Evolutionary conservation across 2,797 vertebrate species (phyloP), one percentile per base, ranked within the genome.

Genomic region (Amniataba percoides): DNA sequence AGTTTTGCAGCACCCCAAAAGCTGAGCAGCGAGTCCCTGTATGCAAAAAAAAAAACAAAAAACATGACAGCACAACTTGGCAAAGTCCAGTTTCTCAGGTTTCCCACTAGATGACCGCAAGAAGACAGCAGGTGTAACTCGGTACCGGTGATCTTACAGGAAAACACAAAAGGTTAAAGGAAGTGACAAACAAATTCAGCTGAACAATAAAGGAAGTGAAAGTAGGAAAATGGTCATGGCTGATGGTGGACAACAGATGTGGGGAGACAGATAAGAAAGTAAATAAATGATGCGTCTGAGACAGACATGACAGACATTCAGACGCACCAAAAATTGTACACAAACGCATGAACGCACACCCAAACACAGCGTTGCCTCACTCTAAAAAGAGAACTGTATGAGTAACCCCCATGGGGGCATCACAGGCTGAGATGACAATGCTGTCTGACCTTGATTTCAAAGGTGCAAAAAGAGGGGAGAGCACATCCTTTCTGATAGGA

Each of bases 371-470:
- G 9, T 39, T 51, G 46, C 43, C 36, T 62, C 27, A 16, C 64
- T 49, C 48, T 58, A 52, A 69, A 85, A 77, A 78, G 57, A 66
- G 25, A 66, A 70, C 14, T 27, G 9, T 52, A 60, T 80, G 83
- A 84, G 73, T 69, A 77, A 87, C 69, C 74, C 61, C 45, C n/a
- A 14, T 61, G 51, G 58, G 80, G 74, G 74, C 70, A 87, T 88
- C 69, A 71, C 39, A 77, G 72, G 43, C 78, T 84, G 81, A 87
- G 71, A 89, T 89, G 77, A 89, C 77, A 23, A 67, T 81, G 80
- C 90, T 83, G 71, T 84, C 71, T 94, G 93, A 88, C 91, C 93
- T 90, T 87, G 83, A 93, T 89, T 92, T 88, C 81, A 86, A 86
- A 89, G 68, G 74, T 16, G 46, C 49, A 75, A 82, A 31, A 83